Conservation (phyloP, 1,140 invertebrate genomes). For the Eupeodes corollae region DNA sequence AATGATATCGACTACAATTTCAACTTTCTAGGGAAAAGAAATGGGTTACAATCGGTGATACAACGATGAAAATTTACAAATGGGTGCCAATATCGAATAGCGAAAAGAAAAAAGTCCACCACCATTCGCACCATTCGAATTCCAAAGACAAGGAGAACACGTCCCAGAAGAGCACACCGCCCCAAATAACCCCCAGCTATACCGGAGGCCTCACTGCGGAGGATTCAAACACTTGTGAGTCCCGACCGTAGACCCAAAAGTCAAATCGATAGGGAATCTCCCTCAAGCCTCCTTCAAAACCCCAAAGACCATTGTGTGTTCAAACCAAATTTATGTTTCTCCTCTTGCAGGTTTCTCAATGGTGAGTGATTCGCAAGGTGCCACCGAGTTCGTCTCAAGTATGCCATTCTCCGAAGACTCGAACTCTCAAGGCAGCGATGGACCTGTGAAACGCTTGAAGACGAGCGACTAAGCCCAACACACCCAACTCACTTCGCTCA, state of each 20-base stretch:
- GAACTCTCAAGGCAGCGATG: slow-evolving; percentile 75
- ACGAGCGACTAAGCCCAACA: slow-evolving; percentile 36
- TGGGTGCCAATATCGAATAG: slow-evolving; percentile 81
- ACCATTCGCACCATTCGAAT: slow-evolving; percentile 40
- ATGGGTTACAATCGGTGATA: slow-evolving; percentile 96
- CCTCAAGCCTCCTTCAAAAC: not conserved
- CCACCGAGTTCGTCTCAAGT: slow-evolving; percentile 70
- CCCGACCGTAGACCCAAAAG: not conserved
- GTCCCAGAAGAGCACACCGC: slow-evolving; percentile 46
- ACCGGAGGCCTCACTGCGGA: slow-evolving; percentile 57
- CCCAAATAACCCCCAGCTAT: slow-evolving; percentile 63
- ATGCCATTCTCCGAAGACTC: slow-evolving; percentile 82
- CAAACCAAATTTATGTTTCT: not conserved
- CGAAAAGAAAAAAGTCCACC: slow-evolving; percentile 53
- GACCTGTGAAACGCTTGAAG: slow-evolving; percentile 63
- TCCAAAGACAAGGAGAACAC: slow-evolving; percentile 66
- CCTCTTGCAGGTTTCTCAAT: slow-evolving; percentile 68
- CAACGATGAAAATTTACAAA: slow-evolving; percentile 97
- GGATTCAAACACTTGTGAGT: slow-evolving; percentile 80
- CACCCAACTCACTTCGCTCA: not conserved
- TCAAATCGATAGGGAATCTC: not conserved
- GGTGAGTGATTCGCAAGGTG: slow-evolving; percentile 76
- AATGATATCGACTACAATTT: not conserved
- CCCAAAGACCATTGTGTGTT: not conserved
- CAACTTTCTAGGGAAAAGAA: slow-evolving; percentile 76